Percentiles rank a stretch among this genome's conserved stretches.
phyloP scores from a whole-genome alignment of 1,140 invertebrate species.

The Choristoneura fumiferana region DNA sequence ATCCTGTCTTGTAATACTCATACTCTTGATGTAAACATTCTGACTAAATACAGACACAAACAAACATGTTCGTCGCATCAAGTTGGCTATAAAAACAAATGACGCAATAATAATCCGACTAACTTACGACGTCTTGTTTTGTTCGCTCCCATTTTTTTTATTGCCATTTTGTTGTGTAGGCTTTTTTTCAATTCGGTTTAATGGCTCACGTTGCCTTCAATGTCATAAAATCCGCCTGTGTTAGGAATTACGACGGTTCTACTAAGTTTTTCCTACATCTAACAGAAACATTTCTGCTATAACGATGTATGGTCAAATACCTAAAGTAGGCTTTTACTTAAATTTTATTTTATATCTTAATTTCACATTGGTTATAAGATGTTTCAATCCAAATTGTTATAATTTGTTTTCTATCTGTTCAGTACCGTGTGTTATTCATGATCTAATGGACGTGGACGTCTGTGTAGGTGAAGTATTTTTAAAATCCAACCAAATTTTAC shows the following conservation, averaged over 20 bases:
- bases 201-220: background rate
- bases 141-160: slow-evolving; percentile 36
- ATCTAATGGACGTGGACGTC: too few relatives aligned
- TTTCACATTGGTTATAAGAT: too few relatives aligned
- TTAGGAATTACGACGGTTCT: background rate
- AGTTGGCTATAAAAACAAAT: slow-evolving; percentile 49
- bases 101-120: slow-evolving; percentile 48
- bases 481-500: too few relatives aligned
- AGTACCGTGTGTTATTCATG: too few relatives aligned
- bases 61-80: slow-evolving; percentile 17
- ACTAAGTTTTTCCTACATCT: background rate
- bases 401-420: too few relatives aligned
- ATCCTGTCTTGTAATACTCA: background rate
- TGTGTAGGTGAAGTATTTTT: too few relatives aligned
- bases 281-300: too few relatives aligned
- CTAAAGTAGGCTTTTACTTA: too few relatives aligned
- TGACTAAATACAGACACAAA: slow-evolving; percentile 2
- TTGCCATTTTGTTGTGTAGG: slow-evolving; percentile 28
- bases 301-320: too few relatives aligned
- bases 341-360: too few relatives aligned
- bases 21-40: background rate
- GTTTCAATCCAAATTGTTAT: too few relatives aligned
- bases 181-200: slow-evolving; percentile 27
- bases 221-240: background rate
- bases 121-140: slow-evolving; percentile 45